phyloP scores from a whole-genome alignment of 2,888 invertebrate genomes.

The Metallyticus violacea region DNA sequence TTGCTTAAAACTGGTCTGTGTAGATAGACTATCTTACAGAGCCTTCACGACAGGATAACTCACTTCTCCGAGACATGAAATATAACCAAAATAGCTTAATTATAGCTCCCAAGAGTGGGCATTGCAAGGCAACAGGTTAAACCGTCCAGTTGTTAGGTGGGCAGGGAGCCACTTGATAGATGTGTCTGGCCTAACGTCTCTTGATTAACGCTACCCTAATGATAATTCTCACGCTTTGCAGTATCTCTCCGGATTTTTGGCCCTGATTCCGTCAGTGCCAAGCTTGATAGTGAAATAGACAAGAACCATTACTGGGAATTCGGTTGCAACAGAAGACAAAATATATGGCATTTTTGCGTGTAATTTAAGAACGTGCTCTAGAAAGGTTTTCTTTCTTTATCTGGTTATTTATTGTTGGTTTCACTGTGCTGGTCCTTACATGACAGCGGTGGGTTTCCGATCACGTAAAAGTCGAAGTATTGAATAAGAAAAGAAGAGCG shows the following conservation, averaged over 20 bases:
- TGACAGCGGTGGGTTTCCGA: too few species aligned
- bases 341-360: too few species aligned
- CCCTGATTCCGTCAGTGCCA: not conserved
- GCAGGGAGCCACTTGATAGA: not conserved
- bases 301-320: too few species aligned
- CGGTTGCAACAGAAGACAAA: too few species aligned
- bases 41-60: not conserved
- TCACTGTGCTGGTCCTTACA: too few species aligned
- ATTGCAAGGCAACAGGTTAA: not conserved
- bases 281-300: not conserved
- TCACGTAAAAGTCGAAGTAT: too few species aligned
- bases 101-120: not conserved
- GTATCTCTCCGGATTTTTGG: not conserved
- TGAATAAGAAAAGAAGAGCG: too few species aligned
- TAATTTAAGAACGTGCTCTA: too few species aligned
- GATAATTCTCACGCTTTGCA: not conserved
- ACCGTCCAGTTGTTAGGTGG: too few species aligned
- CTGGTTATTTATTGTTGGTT: too few species aligned
- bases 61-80: too few species aligned
- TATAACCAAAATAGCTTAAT: not conserved
- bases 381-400: too few species aligned
- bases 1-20: not conserved
- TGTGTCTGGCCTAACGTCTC: not conserved
- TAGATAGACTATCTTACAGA: not conserved
- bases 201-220: not conserved